phyloP scores from a whole-genome alignment of 2,888 invertebrate genomes.

The Ormyrus nitidulus region DNA sequence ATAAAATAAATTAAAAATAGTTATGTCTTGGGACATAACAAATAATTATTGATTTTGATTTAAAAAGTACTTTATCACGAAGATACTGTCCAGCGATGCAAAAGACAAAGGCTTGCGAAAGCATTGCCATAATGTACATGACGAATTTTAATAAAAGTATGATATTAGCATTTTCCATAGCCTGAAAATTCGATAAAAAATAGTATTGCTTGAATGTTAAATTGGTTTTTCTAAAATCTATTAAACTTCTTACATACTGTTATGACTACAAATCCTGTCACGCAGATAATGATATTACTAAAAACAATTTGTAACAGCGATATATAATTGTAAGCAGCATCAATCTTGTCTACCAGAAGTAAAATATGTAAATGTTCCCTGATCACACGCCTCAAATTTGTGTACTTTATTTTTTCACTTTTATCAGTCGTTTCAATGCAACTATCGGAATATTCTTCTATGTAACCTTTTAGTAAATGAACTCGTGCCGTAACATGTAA shows the following conservation, averaged over 20 bases:
- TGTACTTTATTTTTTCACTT: not conserved
- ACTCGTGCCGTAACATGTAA: constrained; percentile 26
- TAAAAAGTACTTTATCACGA: constrained; percentile 53
- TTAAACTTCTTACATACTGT: constrained; percentile 6
- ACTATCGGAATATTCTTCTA: constrained; percentile 16
- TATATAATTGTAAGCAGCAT: constrained; percentile 22
- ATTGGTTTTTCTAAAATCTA: not conserved
- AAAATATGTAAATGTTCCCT: constrained; percentile 8
- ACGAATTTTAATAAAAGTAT: constrained; percentile 53
- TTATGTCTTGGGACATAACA: too few species aligned
- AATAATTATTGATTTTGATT: too few species aligned
- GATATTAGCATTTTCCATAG: constrained; percentile 37
- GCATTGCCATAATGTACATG: constrained; percentile 46
- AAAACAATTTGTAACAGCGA: constrained; percentile 28
- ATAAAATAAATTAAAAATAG: too few species aligned
- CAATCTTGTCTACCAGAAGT: constrained; percentile 1
- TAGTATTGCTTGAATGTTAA: not conserved
- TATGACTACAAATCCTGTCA: constrained; percentile 32
- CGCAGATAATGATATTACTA: constrained; percentile 28
- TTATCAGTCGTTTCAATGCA: not conserved
- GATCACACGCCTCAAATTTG: constrained; percentile 8
- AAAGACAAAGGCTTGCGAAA: constrained; percentile 59
- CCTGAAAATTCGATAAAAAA: constrained; percentile 46
- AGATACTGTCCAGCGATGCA: constrained; percentile 63
- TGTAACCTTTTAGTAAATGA: constrained; percentile 1